phyloP scores from a whole-genome alignment of 2,888 invertebrate genomes.

The Dasysyrphus tricinctus region DNA sequence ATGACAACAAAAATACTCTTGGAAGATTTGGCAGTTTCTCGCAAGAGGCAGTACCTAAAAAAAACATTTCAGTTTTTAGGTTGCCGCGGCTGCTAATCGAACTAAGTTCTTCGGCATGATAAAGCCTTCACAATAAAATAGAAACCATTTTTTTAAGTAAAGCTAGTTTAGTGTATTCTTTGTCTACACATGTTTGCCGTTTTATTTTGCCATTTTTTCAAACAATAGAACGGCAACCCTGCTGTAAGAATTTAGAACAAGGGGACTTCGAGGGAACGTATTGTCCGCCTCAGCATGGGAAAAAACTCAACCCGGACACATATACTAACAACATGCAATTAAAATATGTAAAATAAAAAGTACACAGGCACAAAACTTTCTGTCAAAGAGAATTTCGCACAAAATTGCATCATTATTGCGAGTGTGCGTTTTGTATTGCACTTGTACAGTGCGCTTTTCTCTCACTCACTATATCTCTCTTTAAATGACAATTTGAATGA shows the following conservation, averaged over 20 bases:
- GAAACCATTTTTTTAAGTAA: too few relatives aligned
- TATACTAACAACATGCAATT: conserved; percentile 25
- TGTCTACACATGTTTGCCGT: too few relatives aligned
- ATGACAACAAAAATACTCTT: too few relatives aligned
- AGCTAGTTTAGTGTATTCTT: too few relatives aligned
- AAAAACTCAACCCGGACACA: conserved; percentile 34
- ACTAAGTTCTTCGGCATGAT: too few relatives aligned
- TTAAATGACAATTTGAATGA: conserved; percentile 20
- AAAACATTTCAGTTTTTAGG: too few relatives aligned
- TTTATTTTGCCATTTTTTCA: not conserved
- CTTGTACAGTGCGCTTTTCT: conserved; percentile 28
- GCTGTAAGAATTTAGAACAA: not conserved
- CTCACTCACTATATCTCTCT: conserved; percentile 26
- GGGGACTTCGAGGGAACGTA: not conserved
- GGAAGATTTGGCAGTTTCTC: too few relatives aligned
- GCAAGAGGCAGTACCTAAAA: too few relatives aligned
- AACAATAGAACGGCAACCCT: not conserved
- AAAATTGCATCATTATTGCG: conserved; percentile 45
- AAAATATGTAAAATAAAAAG: conserved; percentile 17
- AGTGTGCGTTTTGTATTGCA: conserved; percentile 49
- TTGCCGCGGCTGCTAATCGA: too few relatives aligned
- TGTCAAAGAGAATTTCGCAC: conserved; percentile 41
- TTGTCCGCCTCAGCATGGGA: conserved; percentile 2
- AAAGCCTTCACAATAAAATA: too few relatives aligned
- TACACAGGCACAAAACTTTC: conserved; percentile 8